Conservation (phyloP, 2,888 invertebrate genomes). For the Steinernema hermaphroditum region DNA sequence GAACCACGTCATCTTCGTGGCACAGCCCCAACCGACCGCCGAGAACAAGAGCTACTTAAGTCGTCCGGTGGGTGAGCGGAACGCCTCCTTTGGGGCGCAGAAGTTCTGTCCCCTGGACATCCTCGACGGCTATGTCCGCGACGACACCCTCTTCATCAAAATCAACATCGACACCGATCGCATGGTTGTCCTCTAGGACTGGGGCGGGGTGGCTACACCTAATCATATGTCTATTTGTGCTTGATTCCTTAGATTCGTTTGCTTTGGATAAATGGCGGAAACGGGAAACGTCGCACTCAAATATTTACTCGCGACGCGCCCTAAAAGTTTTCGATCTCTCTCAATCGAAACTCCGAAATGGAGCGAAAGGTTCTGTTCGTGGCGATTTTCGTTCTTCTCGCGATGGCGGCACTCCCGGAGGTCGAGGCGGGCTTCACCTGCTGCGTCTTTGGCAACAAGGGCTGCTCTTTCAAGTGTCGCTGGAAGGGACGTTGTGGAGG, state of each 20-base stretch:
- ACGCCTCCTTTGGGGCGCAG: slow-evolving; percentile 68
- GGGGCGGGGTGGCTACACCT: too few species aligned
- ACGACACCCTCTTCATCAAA: slow-evolving; percentile 86
- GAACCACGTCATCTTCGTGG: slow-evolving; percentile 64
- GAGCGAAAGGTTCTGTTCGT: neutral
- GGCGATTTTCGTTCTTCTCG: neutral
- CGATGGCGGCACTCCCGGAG: neutral
- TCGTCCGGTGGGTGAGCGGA: slow-evolving; percentile 67
- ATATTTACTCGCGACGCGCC: neutral
- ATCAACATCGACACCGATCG: slow-evolving; percentile 91
- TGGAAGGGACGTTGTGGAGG: slow-evolving; percentile 1
- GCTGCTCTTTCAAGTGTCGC: neutral
- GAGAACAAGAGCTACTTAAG: slow-evolving; percentile 64
- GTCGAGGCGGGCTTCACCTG: neutral
- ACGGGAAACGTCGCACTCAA: neutral
- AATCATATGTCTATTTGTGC: too few species aligned
- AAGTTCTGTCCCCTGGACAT: slow-evolving; percentile 69
- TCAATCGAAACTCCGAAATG: too few species aligned
- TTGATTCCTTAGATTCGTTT: too few species aligned
- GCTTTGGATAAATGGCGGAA: too few species aligned
- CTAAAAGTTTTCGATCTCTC: neutral
- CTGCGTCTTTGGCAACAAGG: neutral
- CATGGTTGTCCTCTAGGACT: slow-evolving; percentile 73
- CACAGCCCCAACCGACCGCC: slow-evolving; percentile 37
- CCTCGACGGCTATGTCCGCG: slow-evolving; percentile 85